Evolutionary conservation across 2,888 invertebrate genomes (phyloP).

Genomic region (Ctena decussata): DNA sequence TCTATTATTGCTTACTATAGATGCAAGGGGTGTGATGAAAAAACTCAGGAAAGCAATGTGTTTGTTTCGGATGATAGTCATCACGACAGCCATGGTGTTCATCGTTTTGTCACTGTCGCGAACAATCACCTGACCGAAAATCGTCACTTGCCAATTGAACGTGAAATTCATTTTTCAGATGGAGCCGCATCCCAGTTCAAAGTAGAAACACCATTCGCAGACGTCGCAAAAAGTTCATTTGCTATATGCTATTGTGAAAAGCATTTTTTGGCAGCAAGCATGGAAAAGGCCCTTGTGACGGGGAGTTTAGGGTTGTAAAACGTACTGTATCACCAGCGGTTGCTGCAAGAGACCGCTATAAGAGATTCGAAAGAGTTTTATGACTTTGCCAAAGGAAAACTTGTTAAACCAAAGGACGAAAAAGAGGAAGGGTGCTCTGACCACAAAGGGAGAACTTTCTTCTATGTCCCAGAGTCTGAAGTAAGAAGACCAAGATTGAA

Average conservation of each 20-base stretch:
- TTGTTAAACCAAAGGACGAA: not conserved
- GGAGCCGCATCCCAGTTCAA: constrained; percentile 24
- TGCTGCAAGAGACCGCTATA: constrained; percentile 4
- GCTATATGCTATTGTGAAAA: constrained; percentile 15
- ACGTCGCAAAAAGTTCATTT: constrained; percentile 12
- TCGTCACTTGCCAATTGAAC: constrained; percentile 12
- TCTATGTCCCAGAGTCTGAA: not conserved
- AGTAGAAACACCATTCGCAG: constrained; percentile 29
- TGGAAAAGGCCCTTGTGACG: constrained; percentile 38
- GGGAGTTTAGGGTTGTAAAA: constrained; percentile 27
- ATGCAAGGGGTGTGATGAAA: constrained; percentile 17
- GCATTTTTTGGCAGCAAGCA: constrained; percentile 30
- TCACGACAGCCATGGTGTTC: constrained; percentile 31
- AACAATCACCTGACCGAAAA: constrained; percentile 3
- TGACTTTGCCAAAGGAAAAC: constrained; percentile 8
- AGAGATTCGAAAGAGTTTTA: constrained; percentile 20
- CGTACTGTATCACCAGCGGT: constrained; percentile 15
- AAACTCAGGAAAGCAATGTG: constrained; percentile 18
- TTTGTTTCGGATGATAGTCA: constrained; percentile 21
- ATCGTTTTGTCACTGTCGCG: constrained; percentile 14
- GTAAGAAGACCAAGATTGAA: too few species aligned
- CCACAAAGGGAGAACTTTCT: not conserved
- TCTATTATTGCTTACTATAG: constrained; percentile 12
- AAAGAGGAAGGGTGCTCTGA: not conserved
- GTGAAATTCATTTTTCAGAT: constrained; percentile 36